These are phyloP conservation scores for Ophiodon elongatus DNA, from an alignment of 2,113 vertebrate species.

Conservation along the genomic window DNA sequence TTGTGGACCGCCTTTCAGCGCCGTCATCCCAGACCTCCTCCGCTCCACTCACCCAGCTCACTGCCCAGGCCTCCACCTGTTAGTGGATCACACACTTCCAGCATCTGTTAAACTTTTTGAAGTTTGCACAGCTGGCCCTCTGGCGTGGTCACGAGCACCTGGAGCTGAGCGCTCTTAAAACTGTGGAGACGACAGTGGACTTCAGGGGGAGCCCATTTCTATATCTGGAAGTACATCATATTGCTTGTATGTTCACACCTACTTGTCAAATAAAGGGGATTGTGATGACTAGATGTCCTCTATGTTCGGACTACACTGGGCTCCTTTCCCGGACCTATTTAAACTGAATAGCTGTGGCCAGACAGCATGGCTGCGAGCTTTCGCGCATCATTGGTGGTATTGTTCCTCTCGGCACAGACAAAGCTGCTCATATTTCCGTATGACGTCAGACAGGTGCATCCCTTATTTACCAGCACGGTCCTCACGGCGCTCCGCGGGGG, in stretches of 20 bases:
- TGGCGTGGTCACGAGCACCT: too few relatives aligned
- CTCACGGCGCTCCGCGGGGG: neutral
- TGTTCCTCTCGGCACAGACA: neutral
- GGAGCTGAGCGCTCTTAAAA: too few relatives aligned
- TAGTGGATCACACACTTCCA: neutral
- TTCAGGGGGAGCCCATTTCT: too few relatives aligned
- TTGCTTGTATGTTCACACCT: too few relatives aligned
- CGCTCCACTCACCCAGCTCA: neutral
- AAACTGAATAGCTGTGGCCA: neutral
- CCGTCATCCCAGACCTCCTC: too few relatives aligned
- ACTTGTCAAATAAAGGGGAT: neutral
- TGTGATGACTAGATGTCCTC: neutral
- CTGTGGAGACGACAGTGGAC: too few relatives aligned
- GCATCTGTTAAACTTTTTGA: neutral
- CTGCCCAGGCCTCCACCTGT: neutral
- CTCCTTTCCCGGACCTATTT: neutral
- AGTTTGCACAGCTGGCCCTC: neutral
- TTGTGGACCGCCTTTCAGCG: too few relatives aligned
- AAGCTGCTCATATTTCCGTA: neutral
- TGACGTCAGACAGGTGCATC: neutral
- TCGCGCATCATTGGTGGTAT: rapidly evolving
- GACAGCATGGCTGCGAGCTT: neutral
- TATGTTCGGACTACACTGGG: neutral
- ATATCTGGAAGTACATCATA: neutral
- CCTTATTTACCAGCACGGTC: too few relatives aligned